phyloP scores from a whole-genome alignment of 2,113 vertebrate species.

The Tetrax tetrax region DNA sequence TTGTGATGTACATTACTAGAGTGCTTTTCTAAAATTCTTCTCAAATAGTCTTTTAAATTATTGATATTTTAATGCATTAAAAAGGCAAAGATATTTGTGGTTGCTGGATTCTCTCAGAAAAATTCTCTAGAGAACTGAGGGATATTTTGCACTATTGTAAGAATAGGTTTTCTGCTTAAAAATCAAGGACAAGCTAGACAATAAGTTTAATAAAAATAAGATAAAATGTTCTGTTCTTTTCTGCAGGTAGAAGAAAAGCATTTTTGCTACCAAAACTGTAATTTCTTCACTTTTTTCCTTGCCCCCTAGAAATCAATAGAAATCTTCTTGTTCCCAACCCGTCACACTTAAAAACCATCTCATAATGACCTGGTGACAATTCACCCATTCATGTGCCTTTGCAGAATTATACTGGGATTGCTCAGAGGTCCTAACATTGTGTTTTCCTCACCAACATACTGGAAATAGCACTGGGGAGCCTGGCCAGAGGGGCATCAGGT shows the following conservation, averaged over 20 bases:
- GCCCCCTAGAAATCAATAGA: not conserved
- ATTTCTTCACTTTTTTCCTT: not conserved
- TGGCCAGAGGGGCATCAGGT: not conserved
- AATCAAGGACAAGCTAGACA: not conserved
- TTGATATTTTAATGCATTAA: slow-evolving; percentile 45
- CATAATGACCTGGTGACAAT: accelerated
- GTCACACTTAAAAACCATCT: not conserved
- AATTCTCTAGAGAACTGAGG: not conserved
- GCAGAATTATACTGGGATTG: not conserved
- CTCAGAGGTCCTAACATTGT: not conserved
- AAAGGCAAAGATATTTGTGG: not conserved
- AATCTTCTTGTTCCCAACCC: accelerated
- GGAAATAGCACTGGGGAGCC: too few species aligned
- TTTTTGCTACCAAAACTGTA: not conserved
- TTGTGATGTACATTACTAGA: not conserved
- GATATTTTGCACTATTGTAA: not conserved
- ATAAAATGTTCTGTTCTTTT: not conserved
- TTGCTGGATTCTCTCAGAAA: not conserved
- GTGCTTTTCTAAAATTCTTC: not conserved
- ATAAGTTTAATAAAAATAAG: not conserved
- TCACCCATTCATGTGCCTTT: not conserved
- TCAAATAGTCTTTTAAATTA: slow-evolving; percentile 26
- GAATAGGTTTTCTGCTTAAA: not conserved
- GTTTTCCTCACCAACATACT: not conserved
- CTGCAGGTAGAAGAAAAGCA: not conserved